phyloP scores from a whole-genome alignment of 2,888 invertebrate species.

The Eristalis tenax region DNA sequence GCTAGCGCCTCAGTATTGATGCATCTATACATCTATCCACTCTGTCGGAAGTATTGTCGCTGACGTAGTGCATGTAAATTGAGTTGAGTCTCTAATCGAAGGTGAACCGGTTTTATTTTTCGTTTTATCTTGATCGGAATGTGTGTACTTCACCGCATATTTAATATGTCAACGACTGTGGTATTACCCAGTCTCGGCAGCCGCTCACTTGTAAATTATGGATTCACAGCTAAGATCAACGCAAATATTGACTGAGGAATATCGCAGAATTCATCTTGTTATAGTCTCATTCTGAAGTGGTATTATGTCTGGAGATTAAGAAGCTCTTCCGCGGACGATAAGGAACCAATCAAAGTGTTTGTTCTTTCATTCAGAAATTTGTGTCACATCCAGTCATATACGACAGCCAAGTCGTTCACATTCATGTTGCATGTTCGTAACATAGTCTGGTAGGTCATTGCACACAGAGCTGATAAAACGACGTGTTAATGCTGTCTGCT shows the following conservation, averaged over 20 bases:
- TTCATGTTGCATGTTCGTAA: not conserved
- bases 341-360: constrained; percentile 5
- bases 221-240: constrained; percentile 32
- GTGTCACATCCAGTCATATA: not conserved
- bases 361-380: constrained; percentile 9
- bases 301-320: constrained; percentile 62
- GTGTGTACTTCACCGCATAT: not conserved
- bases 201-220: constrained; percentile 14
- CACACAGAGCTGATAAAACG: no score
- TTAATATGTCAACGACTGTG: not conserved
- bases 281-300: constrained; percentile 40
- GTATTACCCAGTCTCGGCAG: constrained; percentile 25
- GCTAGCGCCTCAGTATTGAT: not conserved
- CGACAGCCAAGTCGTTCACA: not conserved
- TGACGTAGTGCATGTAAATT: not conserved
- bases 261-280: constrained; percentile 35
- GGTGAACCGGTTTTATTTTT: not conserved
- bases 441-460: not conserved
- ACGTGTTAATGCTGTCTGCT: no score
- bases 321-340: constrained; percentile 43
- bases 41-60: not conserved
- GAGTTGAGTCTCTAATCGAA: not conserved
- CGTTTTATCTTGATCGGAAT: not conserved
- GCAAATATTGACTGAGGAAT: constrained; percentile 40
- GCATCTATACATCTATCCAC: not conserved